These are phyloP conservation scores for Drosophila austrosaltans DNA, from an alignment of 2,888 invertebrate species.

Conservation along the genomic window DNA sequence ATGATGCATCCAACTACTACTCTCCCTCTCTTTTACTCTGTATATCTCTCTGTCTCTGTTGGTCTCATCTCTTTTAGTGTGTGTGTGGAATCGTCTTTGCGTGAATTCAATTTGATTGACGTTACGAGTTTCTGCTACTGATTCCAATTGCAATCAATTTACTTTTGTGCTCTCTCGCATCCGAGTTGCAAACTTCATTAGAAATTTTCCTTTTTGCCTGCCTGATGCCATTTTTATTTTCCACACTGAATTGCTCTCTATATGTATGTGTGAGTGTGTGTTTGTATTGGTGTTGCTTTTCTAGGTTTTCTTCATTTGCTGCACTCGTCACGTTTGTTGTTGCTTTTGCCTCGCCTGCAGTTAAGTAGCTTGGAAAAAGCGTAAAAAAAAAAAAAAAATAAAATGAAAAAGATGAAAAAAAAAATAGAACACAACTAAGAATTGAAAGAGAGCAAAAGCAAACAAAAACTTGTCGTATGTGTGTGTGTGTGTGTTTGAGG, in stretches of 20 bases:
- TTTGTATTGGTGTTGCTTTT: constrained; percentile 21
- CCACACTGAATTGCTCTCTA: constrained; percentile 33
- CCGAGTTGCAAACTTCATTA: constrained; percentile 78
- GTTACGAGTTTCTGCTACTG: constrained; percentile 78
- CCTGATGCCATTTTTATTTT: constrained; percentile 55
- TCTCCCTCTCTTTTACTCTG: constrained; percentile 26
- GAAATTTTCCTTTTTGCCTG: constrained; percentile 60
- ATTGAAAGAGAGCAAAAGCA: constrained; percentile 28
- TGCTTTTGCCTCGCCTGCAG: constrained; percentile 57
- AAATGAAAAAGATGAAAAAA: constrained; percentile 30
- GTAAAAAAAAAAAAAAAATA: constrained; percentile 25
- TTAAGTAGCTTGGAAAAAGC: constrained; percentile 62
- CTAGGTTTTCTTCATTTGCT: constrained; percentile 46
- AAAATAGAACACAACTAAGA: constrained; percentile 6
- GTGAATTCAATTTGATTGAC: constrained; percentile 79
- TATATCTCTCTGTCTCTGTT: constrained; percentile 42
- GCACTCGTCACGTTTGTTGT: constrained; percentile 64
- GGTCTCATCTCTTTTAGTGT: constrained; percentile 14
- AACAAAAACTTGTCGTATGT: constrained; percentile 63
- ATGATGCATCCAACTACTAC: constrained; percentile 66
- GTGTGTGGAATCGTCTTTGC: constrained; percentile 42
- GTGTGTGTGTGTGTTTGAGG: too few species aligned
- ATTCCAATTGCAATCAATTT: constrained; percentile 78
- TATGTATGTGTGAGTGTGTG: constrained; percentile 19
- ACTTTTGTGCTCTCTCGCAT: constrained; percentile 74